phyloP scores from a whole-genome alignment of 2,888 invertebrate genomes.

The Teleiodes luculella region DNA sequence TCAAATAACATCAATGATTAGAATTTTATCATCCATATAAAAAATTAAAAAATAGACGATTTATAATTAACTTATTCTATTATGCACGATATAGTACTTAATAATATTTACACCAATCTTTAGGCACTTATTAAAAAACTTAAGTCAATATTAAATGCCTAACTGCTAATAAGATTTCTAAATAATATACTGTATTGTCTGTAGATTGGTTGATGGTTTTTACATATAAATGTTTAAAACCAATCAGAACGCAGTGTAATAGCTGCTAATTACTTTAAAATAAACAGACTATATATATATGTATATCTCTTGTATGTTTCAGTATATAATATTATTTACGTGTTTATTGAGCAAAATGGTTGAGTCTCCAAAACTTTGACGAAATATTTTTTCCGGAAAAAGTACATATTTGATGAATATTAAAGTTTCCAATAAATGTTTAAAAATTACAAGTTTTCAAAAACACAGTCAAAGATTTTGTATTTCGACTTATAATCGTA shows the following conservation, averaged over 20 bases:
- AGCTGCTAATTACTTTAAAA: background rate
- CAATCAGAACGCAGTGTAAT: background rate
- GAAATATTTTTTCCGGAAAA: too few species aligned
- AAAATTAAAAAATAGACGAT: background rate
- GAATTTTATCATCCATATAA: background rate
- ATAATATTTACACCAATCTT: background rate
- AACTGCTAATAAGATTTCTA: too few species aligned
- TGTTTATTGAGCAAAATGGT: background rate
- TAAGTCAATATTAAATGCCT: too few species aligned
- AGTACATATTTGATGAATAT: too few species aligned
- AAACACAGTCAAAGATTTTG: too few species aligned
- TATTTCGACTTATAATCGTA: too few species aligned
- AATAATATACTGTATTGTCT: background rate
- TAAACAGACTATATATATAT: background rate
- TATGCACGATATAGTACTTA: background rate
- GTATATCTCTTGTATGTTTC: background rate
- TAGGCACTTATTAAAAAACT: background rate
- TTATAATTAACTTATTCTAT: background rate
- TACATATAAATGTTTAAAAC: background rate
- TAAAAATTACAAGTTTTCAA: too few species aligned
- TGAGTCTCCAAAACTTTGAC: too few species aligned
- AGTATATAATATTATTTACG: too few species aligned
- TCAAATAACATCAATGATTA: background rate
- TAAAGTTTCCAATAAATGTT: too few species aligned
- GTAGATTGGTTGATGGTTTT: background rate